Conservation (phyloP, 2,888 invertebrate genomes). For the Anorthoa munda region DNA sequence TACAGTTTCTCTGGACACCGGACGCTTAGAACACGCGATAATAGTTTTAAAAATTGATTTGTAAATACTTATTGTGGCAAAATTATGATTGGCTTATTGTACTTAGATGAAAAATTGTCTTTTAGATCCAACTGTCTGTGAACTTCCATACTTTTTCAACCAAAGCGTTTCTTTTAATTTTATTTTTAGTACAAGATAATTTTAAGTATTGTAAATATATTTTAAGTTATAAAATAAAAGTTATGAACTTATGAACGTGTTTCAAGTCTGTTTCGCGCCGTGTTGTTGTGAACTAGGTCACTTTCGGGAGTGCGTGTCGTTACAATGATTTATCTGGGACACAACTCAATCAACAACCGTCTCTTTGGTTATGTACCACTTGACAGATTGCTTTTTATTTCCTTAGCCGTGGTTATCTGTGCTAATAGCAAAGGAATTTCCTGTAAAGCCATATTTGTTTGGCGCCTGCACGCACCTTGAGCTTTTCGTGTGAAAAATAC, state of each 20-base stretch:
- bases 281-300: constrained; percentile 61
- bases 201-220: constrained; percentile 64
- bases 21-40: constrained; percentile 89
- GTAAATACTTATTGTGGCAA: constrained; percentile 70
- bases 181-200: constrained; percentile 33
- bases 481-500: constrained; percentile 10
- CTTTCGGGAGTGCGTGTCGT: constrained; percentile 47
- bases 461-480: constrained; percentile 15
- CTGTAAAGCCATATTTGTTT: constrained; percentile 35
- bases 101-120: constrained; percentile 79
- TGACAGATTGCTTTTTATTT: constrained; percentile 52
- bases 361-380: constrained; percentile 38
- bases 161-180: constrained; percentile 59
- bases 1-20: constrained; percentile 79
- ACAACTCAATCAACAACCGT: constrained; percentile 56
- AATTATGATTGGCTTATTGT: constrained; percentile 86
- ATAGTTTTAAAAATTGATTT: constrained; percentile 72
- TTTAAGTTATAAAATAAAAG: constrained; percentile 62
- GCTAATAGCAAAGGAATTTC: constrained; percentile 44
- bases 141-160: constrained; percentile 62
- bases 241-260: constrained; percentile 46
- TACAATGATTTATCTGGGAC: constrained; percentile 61
- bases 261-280: constrained; percentile 41
- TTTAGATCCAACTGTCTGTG: constrained; percentile 56
- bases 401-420: constrained; percentile 35